A percentile compares a stretch with the other conserved stretches of the same genome.
These are phyloP conservation scores for Drosophila crucigera DNA, from an alignment of 2,888 invertebrate species.

Conservation along the genomic window DNA sequence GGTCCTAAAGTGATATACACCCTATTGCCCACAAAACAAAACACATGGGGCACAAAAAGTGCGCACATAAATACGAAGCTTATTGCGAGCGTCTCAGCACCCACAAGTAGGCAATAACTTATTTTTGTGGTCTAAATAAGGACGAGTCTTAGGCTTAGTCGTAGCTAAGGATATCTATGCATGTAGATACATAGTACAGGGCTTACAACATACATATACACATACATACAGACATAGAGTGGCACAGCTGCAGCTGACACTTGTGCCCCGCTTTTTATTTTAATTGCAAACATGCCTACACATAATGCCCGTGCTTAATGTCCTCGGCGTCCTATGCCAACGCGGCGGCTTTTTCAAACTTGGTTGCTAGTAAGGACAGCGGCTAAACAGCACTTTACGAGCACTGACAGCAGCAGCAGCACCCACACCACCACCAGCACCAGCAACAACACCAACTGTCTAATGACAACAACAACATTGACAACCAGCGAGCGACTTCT, in stretches of 20 bases:
- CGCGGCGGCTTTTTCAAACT: slow-evolving; percentile 42
- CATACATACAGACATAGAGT: neutral
- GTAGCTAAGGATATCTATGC: slow-evolving; percentile 10
- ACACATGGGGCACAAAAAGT: slow-evolving; percentile 32
- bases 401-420: slow-evolving; percentile 37
- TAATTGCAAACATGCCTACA: slow-evolving; percentile 71
- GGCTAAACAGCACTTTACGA: slow-evolving; percentile 63
- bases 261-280: slow-evolving; percentile 71
- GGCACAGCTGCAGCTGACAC: slow-evolving; percentile 46
- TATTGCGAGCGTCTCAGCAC: slow-evolving; percentile 52
- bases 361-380: slow-evolving; percentile 46
- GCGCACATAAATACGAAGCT: slow-evolving; percentile 68
- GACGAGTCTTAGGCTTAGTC: slow-evolving; percentile 23
- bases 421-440: slow-evolving; percentile 10
- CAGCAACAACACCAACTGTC: slow-evolving; percentile 27
- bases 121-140: slow-evolving; percentile 56
- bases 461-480: slow-evolving; percentile 63
- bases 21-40: neutral
- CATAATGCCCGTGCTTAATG: slow-evolving; percentile 61
- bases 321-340: slow-evolving; percentile 36
- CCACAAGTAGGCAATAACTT: slow-evolving; percentile 77
- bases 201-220: neutral
- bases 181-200: neutral
- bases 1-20: neutral
- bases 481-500: slow-evolving; percentile 45